Evolutionary conservation across 2,888 invertebrate species (phyloP), one percentile per base, ranked within the genome.

Genomic region (Drepanosiphum platanoidis): DNA sequence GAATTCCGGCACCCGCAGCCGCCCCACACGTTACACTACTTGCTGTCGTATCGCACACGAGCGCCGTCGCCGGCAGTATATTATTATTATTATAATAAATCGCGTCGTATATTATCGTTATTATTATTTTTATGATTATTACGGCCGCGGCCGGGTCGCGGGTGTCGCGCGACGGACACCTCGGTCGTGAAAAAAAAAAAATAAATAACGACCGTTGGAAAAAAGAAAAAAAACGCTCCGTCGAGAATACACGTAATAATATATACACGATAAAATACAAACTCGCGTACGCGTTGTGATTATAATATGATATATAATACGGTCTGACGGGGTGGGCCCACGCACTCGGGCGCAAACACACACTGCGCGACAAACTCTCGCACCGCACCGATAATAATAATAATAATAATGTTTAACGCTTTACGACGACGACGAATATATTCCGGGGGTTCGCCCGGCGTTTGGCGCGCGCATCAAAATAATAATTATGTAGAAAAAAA

Each of bases 131-230:
- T n/a, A n/a, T n/a, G n/a, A n/a, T n/a, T n/a, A n/a, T n/a, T n/a
- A n/a, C n/a, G 52, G 3, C 18, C 18, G 52, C 15, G 46, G 18
- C 15, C 46, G 46, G 13, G 52, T 52, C 4, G 5, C 22, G 52
- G 18, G 52, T 52, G 52, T 52, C 22, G 18, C 22, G 52, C 52
- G 18, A 5, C 27, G 61, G n/a, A 27, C 30, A 64, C 30, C 64
- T 61, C n/a, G 61, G 27, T 61, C n/a, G 61, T 27, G 61, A 27
- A 61, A 46, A 39, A 27, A 27, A n/a, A n/a, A n/a, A n/a, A n/a
- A n/a, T n/a, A n/a, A n/a, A n/a, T n/a, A n/a, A 61, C 61, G 61
- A 61, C 61, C n/a, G 61, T 61, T 61, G 5, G 46, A 61, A 61
- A 61, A 61, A 61, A n/a, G 27, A n/a, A 8, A 9, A 9, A 27